Evolutionary conservation across 2,797 vertebrate genomes (phyloP).

Genomic region (Sitta carolinensis): DNA sequence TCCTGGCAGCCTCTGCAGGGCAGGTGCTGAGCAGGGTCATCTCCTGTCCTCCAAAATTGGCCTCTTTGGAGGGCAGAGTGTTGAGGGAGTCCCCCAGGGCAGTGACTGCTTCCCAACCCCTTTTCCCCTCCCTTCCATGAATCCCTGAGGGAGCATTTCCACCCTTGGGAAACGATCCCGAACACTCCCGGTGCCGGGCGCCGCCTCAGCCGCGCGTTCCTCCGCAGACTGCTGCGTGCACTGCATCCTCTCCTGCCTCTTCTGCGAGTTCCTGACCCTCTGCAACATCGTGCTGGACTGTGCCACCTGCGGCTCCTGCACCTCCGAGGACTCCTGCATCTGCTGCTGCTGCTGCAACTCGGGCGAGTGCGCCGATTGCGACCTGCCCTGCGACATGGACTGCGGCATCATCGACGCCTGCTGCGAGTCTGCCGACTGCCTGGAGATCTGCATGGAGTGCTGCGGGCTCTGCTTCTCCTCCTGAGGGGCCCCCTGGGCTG

Average conservation of each 20-base stretch:
- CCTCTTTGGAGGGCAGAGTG: background rate
- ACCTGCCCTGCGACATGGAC: constrained; percentile 97
- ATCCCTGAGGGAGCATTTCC: background rate
- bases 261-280: constrained; percentile 96
- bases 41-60: accelerated
- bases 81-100: background rate
- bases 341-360: constrained; percentile 97
- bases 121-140: background rate
- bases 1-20: background rate
- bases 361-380: constrained; percentile 93
- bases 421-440: constrained; percentile 97
- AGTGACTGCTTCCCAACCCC: background rate
- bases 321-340: constrained; percentile 88
- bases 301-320: constrained; percentile 94
- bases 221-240: constrained; percentile 93
- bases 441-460: constrained; percentile 99
- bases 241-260: constrained; percentile 97
- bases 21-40: accelerated
- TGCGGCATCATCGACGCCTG: constrained; percentile 98
- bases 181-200: accelerated
- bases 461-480: constrained; percentile 98
- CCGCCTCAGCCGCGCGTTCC: accelerated
- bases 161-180: background rate
- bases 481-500: constrained; percentile 62
- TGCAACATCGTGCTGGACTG: constrained; percentile 97